Evolutionary conservation across 2,888 invertebrate species (phyloP), one percentile per base, ranked within the genome.

Genomic region (Cheilosia pagana): DNA sequence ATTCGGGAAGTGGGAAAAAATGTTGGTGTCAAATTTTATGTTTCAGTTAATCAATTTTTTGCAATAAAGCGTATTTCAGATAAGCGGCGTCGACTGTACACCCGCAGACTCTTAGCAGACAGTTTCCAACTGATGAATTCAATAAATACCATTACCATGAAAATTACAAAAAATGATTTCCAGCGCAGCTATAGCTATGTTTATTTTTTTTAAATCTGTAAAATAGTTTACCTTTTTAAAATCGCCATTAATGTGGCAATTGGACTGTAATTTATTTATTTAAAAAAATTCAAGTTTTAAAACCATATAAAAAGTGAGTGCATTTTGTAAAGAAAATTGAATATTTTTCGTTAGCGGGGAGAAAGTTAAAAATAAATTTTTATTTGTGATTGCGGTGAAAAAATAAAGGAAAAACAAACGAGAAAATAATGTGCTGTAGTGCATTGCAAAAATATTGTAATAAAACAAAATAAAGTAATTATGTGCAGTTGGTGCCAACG

Each of bases 181-280:
- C 83, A 74, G 79, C 0, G 35, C 83, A 74, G 78, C 79, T 75
- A 39, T 79, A 21, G 68, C 78, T 74, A 79, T 57, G 19, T 67
- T 60, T 35, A 68, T 62, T 77, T 14, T 41, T 41, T 77, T 86
- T 83, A 83, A 78, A 77, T 83, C 62, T 57, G 14, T 76, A 82
- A 85, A 75, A 91, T 92, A 93, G 94, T 94, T 96, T 97, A 97
- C 97, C 97, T 97, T 95, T 96, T 95, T 92, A 97, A 95, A 92
- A 97, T 95, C 94, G 96, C 96, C 96, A 97, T 96, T 95, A 97
- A 96, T 94, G 96, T 97, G 95, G 96, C 97, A 95, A 97, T 96
- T 93, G 97, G 97, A 96, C 97, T 97, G 96, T 85, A 88, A 67
- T 82, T 70, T 70, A 52, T 71, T 72, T 68, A 39, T 62, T 25